Evolutionary conservation across 2,797 vertebrate species (phyloP).

Genomic region (Phylloscopus collybita): DNA sequence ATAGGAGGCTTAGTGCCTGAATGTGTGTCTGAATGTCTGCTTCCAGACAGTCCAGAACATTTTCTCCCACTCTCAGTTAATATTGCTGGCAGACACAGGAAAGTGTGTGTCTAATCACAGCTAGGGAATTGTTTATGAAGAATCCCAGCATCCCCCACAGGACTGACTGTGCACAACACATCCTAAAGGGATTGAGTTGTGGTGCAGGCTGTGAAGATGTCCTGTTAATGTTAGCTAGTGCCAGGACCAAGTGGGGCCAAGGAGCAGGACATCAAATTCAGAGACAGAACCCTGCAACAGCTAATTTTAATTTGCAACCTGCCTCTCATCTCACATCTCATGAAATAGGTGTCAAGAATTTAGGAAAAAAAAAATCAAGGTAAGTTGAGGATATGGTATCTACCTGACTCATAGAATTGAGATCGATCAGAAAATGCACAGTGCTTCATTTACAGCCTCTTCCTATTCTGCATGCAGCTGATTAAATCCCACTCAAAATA

Average conservation of each 20-base stretch:
- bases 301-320: neutral
- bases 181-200: neutral
- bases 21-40: neutral
- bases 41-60: neutral
- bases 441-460: neutral
- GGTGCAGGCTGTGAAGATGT: neutral
- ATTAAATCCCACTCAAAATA: neutral
- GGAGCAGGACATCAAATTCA: neutral
- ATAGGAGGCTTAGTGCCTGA: neutral
- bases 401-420: neutral
- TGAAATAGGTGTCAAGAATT: neutral
- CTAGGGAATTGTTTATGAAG: neutral
- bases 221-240: neutral
- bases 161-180: neutral
- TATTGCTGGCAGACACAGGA: neutral
- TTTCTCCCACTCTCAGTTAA: neutral
- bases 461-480: neutral
- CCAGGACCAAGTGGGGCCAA: neutral
- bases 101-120: neutral
- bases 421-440: neutral
- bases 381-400: neutral
- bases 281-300: neutral
- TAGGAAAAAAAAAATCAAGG: neutral
- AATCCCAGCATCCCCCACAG: neutral
- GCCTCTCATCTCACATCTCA: neutral